Conservation (phyloP, 53 echinoderm and acorn worm species). For the Arbacia lixula region DNA sequence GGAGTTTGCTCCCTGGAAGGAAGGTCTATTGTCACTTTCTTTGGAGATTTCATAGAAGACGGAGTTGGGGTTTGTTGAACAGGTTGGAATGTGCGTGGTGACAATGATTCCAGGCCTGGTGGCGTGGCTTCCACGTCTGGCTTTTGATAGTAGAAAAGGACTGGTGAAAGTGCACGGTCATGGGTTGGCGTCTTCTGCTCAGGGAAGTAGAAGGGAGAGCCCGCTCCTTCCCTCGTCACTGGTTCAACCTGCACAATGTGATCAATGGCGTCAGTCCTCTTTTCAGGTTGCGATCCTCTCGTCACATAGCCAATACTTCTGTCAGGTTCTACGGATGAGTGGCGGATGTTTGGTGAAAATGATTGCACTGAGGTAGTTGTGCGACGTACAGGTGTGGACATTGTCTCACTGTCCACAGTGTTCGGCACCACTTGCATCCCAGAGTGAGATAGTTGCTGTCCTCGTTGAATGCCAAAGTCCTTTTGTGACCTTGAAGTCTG, state of each 20-base stretch:
- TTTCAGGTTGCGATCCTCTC: conserved; percentile 52
- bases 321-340: conserved; percentile 17
- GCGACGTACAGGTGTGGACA: not conserved
- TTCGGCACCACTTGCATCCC: not conserved
- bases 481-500: conserved; percentile 43
- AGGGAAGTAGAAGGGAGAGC: conserved; percentile 50
- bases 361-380: conserved; percentile 25
- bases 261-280: conserved; percentile 50
- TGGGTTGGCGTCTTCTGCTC: not conserved
- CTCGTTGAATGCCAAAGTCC: conserved; percentile 58
- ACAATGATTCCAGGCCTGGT: conserved; percentile 52
- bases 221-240: conserved; percentile 66
- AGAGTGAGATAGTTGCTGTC: not conserved
- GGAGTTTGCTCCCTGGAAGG: conserved; percentile 18
- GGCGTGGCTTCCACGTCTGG: conserved; percentile 46
- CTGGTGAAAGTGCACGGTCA: conserved; percentile 50
- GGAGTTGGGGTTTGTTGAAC: not conserved
- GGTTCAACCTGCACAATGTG: conserved; percentile 65
- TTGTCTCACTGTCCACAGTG: not conserved
- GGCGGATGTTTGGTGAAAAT: not conserved
- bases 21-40: conserved; percentile 41
- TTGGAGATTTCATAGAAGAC: conserved; percentile 4
- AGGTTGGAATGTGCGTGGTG: not conserved
- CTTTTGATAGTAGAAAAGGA: not conserved
- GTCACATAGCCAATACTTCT: conserved; percentile 17